Percentiles rank a stretch among this genome's conserved stretches.
Conservation (phyloP, 2,113 vertebrate species). For the Prietella phreatophila region DNA sequence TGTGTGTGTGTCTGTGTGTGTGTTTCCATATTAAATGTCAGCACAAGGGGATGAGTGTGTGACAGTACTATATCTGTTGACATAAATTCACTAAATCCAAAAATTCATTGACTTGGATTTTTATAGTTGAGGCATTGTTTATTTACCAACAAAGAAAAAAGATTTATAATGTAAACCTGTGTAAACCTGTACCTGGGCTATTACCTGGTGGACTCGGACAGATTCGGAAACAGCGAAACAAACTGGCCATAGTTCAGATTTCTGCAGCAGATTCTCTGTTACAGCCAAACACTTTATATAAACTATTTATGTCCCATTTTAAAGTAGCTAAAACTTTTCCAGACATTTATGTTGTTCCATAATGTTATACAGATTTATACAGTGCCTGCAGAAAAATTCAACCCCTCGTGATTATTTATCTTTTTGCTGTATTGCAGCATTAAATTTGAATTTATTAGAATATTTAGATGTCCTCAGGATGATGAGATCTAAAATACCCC, state of each 20-base stretch:
- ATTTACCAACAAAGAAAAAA: background rate
- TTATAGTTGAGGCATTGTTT: background rate
- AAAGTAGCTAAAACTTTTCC: background rate
- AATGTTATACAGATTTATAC: background rate
- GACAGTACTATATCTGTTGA: background rate
- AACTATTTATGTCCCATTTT: background rate
- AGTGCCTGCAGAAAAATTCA: background rate
- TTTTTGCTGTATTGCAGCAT: background rate
- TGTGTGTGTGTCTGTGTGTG: slow-evolving; percentile 23
- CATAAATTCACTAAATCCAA: background rate
- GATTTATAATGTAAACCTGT: background rate
- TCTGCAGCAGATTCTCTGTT: background rate
- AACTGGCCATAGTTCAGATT: background rate
- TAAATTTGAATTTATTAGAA: background rate
- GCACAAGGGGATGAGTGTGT: background rate
- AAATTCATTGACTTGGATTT: background rate
- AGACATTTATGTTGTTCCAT: background rate
- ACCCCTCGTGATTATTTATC: background rate
- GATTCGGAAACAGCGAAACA: background rate
- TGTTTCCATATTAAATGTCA: background rate
- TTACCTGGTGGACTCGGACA: background rate
- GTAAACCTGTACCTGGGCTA: background rate
- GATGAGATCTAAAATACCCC: too few species aligned
- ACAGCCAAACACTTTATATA: background rate
- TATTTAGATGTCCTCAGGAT: background rate